Base-by-base conservation (phyloP, 1,140 invertebrate species). In the Zaprionus davidi region DNA sequence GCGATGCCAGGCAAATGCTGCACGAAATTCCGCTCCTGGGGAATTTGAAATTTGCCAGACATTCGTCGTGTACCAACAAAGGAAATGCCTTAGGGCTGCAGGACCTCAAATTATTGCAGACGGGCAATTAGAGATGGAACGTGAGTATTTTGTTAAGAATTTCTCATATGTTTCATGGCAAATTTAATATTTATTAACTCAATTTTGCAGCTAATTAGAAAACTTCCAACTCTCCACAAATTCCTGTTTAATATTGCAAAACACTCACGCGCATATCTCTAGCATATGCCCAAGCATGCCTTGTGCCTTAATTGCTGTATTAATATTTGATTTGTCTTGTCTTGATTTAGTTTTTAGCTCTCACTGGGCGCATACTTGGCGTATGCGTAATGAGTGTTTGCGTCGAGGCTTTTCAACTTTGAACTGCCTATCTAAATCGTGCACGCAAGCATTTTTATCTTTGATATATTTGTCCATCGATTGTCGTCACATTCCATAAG, bases 291-390 rank as follows among this genome's bases (percentile, higher is more conserved):
- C 44, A 55, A 24, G 26, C 53, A 26, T 62, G 60, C 41, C 36
- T 22, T 36, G 26, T 44, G 59, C 20, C 58, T 88, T 78, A 77
- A 88, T 88, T 88, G 84, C 70, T 69, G 20, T 57, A 70, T 80
- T 72, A 87, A 86, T 87, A 78, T 78, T 86, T 87, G 34, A 87
- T 82, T 53, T 58, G 2, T 0, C 13, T n/a, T 62, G 17, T 56
- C 69, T 65, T 76, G 62, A 64, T 71, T 79, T 70, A 11, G 59
- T 46, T 59, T 71, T 38, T 36, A 72, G 44, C 31, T 51, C 26
- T 24, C 20, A 31, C 20, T 34, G 9, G 24, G 22, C n/a, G 56
- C 46, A n/a, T 59, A 68, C 51, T 28, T 7, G 72, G 51, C 72
- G 66, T 64, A 75, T 76, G 67, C 60, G 26, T 64, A 71, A 65